Evolutionary conservation across 2,113 vertebrate genomes (phyloP), one percentile per base, ranked within the genome.

Genomic region (Neopipo cinnamomea): DNA sequence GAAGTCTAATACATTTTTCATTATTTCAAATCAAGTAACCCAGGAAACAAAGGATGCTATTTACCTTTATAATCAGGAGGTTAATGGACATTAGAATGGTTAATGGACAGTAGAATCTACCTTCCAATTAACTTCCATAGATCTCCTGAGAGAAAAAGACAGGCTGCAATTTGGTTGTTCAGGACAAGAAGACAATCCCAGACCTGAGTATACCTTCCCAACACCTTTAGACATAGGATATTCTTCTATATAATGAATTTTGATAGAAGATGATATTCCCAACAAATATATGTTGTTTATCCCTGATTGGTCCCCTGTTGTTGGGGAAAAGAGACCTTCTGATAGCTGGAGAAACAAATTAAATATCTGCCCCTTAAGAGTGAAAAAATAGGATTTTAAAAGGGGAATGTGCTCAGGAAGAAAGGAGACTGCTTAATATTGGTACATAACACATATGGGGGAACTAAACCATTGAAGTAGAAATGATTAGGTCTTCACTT

Each of bases 361-460:
- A 50, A 76, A 42, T 68, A 25, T 63, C 35, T 91, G 5, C 27
- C 30, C 7, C 5, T 27, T 39, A 30, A 49, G 8, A 47, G 9
- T 47, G 33, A 63, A 82, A 75, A 55, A 2, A 0, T 0, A 17
- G 21, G 22, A 50, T 85, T 92, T 72, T 2, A 27, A 59, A 53
- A 35, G 15, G 4, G 5, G 8, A 47, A 66, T 33, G 14, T 52
- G 11, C 33, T 62, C 62, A 81, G 37, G 15, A 65, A 42, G 20
- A 19, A 47, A 30, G n/a, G 42, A 21, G 8, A 49, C 2, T 71
- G 24, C 20, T 85, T 85, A 53, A 27, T 5, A 37, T 5, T 37
- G 9, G 5, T 75, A 24, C 2, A 7, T 47, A 62, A 66, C 14
- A 30, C 8, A 16, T 17, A 16, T 0, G 0, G 15, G 9, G 31